A percentile compares a stretch with the other conserved stretches of the same genome.
Evolutionary conservation across 2,888 invertebrate species (phyloP).

Genomic region (Ecliptopera silaceata): DNA sequence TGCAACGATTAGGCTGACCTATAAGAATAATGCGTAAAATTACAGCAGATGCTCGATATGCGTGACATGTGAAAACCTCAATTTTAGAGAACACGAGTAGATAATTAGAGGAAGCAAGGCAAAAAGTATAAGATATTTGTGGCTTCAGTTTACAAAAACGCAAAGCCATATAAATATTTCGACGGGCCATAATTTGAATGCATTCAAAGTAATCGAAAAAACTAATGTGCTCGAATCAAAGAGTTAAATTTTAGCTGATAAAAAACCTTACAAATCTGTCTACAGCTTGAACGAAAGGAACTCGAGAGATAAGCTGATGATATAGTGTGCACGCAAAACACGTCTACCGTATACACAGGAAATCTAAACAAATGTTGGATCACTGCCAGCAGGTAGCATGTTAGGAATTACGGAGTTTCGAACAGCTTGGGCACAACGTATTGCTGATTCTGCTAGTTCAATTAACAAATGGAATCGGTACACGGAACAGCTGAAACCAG

Average conservation of each 20-base stretch:
- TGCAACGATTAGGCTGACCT: conserved; percentile 58
- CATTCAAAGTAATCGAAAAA: neutral
- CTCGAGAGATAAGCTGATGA: conserved; percentile 30
- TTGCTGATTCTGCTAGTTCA: conserved; percentile 9
- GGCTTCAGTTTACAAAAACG: conserved; percentile 8
- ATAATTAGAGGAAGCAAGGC: conserved; percentile 43
- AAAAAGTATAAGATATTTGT: conserved; percentile 9
- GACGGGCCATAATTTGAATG: neutral
- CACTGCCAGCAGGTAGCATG: conserved; percentile 30
- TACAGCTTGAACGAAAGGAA: conserved; percentile 15
- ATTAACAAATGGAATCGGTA: neutral
- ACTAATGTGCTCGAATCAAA: neutral
- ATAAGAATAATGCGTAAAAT: conserved; percentile 54
- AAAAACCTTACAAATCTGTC: conserved; percentile 23
- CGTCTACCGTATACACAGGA: conserved; percentile 29
- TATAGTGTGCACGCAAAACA: conserved; percentile 25
- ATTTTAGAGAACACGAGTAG: conserved; percentile 39
- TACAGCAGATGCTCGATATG: conserved; percentile 55
- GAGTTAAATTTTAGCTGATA: conserved; percentile 8
- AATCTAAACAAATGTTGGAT: conserved; percentile 34
- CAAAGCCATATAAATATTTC: neutral
- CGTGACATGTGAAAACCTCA: conserved; percentile 41
- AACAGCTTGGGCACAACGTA: conserved; percentile 7
- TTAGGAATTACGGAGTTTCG: conserved; percentile 20
- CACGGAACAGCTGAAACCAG: neutral